Base-by-base conservation (phyloP, 2,797 vertebrate genomes). In the Fringilla coelebs region DNA sequence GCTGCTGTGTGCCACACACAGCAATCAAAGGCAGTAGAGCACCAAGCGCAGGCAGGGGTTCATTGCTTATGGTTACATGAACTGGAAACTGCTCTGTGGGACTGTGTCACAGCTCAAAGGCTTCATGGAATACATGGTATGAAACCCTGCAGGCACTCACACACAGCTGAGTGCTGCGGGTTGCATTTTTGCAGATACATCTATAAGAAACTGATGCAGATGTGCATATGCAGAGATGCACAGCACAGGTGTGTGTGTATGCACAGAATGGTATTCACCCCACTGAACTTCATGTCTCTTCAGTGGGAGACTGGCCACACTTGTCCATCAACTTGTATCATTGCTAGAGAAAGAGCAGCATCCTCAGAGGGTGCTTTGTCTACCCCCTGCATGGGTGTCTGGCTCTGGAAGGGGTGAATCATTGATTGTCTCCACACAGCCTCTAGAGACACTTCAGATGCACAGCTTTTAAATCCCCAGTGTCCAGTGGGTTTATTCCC, bases 201-300 rank as follows among this genome's bases (percentile, higher is more conserved):
- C 65, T 55, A 61, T 26, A 54, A 77, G 85, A 67, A 34, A 2
- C 14, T 29, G 29, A 40, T 0, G 11, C 52, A 51, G 62, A 49
- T 11, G 5, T 2, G 32, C 29, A 1, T 15, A 7, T 6, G 29
- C 28, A 63, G 52, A 61, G 31, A 13, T 29, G 38, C 1, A 63
- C 12, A 70, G 46, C 1, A 46, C 1, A n/a, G 11, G 19, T 36
- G 28, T 36, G 2, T 9, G 2, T 11, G 7, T 11, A 24, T 1
- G 6, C 51, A 79, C 18, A 63, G 36, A 85, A 61, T 19, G 17
- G 36, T 25, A 58, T 20, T 31, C 49, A 71, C 9, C 51, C 14
- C 36, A 25, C 31, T 58, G 38, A 89, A 74, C 15, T 63, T 43
- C 2, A 7, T 22, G 13, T 8, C 8, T 57, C 51, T 84, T 25